Evolutionary conservation across 1,140 invertebrate genomes (phyloP).

Genomic region (Bombus balteatus): DNA sequence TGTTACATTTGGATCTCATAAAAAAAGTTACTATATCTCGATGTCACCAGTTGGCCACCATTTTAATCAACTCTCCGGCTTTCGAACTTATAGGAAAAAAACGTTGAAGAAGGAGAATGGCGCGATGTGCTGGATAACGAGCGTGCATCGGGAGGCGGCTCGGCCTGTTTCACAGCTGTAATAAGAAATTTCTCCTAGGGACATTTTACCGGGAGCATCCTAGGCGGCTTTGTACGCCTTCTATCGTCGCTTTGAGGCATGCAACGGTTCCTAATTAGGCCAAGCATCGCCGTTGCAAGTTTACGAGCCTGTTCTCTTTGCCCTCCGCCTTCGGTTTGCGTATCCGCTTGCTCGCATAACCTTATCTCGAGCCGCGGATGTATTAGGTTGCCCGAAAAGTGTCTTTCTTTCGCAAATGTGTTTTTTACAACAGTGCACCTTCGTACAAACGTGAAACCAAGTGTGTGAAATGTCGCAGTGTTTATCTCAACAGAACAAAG

Average conservation of each 20-base stretch:
- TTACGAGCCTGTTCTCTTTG: slow-evolving; percentile 17
- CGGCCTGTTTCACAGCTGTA: neutral
- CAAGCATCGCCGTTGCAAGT: slow-evolving; percentile 4
- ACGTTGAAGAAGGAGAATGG: neutral
- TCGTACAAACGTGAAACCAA: no score
- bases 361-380: neutral
- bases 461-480: no score
- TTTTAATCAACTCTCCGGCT: neutral
- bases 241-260: slow-evolving; percentile 25
- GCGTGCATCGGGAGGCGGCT: neutral
- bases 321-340: no score
- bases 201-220: slow-evolving; percentile 27
- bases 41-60: neutral
- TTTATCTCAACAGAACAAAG: no score
- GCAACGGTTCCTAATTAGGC: slow-evolving; percentile 44
- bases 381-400: neutral
- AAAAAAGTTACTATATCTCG: no score
- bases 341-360: neutral
- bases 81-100: no score
- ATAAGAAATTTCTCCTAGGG: slow-evolving; percentile 47
- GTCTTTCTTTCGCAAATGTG: no score
- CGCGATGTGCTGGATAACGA: slow-evolving; percentile 8
- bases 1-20: no score
- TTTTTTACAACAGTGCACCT: no score
- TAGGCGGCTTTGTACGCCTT: slow-evolving; percentile 14